These are phyloP conservation scores for Camponotus floridanus DNA, from an alignment of 1,140 invertebrate genomes.

Conservation along the genomic window DNA sequence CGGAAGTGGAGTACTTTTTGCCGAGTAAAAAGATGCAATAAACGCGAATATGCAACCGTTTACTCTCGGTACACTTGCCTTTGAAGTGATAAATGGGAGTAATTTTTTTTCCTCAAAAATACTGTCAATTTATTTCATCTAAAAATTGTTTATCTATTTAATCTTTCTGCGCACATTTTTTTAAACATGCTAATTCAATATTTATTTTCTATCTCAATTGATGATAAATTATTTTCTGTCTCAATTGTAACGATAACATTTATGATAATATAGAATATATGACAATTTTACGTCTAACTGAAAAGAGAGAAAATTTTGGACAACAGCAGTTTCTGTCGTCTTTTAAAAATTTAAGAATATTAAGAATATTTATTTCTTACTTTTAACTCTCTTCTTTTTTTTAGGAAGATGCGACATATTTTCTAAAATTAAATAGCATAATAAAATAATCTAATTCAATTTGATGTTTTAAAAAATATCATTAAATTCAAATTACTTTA, in stretches of 20 bases:
- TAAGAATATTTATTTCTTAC: too few species aligned
- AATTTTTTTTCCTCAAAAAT: neutral
- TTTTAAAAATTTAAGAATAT: neutral
- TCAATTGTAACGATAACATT: too few species aligned
- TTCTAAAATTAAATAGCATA: too few species aligned
- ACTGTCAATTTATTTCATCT: too few species aligned
- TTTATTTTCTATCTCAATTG: neutral
- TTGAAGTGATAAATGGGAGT: slow-evolving; percentile 18
- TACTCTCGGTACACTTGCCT: neutral
- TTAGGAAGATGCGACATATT: too few species aligned
- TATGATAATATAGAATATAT: neutral
- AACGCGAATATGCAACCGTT: slow-evolving; percentile 14
- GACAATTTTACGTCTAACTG: slow-evolving; percentile 1
- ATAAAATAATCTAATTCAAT: too few species aligned
- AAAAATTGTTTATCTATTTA: too few species aligned
- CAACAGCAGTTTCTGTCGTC: neutral
- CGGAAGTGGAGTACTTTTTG: slow-evolving; percentile 30
- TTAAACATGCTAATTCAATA: neutral
- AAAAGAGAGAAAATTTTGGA: neutral
- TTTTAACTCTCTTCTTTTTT: too few species aligned
- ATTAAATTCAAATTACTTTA: neutral
- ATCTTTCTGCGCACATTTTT: neutral
- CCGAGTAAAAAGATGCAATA: neutral
- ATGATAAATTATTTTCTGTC: too few species aligned
- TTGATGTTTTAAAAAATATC: too few species aligned